Evolutionary conservation across 2,113 vertebrate genomes (phyloP), one percentile per base, ranked within the genome.

Genomic region (Scolopax mira): DNA sequence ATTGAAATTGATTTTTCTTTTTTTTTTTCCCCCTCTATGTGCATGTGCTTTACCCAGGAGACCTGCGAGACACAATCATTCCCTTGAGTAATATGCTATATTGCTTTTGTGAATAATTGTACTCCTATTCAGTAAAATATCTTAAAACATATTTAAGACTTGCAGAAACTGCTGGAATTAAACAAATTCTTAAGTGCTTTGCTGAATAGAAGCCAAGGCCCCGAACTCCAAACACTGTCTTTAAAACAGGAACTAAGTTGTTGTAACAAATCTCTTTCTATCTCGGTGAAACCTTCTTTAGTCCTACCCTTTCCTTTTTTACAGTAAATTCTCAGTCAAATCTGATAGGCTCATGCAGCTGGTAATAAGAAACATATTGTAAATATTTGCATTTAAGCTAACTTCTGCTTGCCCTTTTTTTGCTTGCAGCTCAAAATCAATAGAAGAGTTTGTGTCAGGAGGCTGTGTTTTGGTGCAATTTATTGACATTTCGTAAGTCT

Each of bases 1-100:
- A 57, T 94, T 93, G 82, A 94, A 85, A 97, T 95, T 91, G 96
- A 96, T 96, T 95, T 75, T 82, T 77, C 86, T 88, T 87, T 69
- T 18, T 79, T 90, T 87, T 69, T 18, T 66, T 25, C 2, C 37
- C 89, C 30, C 17, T 61, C 54, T 60, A 1, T 75, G 28, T 91
- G 79, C 22, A 27, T 73, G 31, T 95, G 69, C 79, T 93, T 96
- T 88, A 86, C 83, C 61, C 95, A 67, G 72, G 95, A 96, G 94
- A 95, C 77, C 61, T 44, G 60, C 1, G 0, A 92, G 78, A 81
- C 57, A 57, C 25, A 57, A 25, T 67, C 16, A 19, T 81, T 96
- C 96, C 93, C 88, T 84, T 64, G 79, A 95, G 94, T 92, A 86
- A 93, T 81, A 71, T 11, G 31, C 61, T 72, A 1, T 90, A 90